Base-by-base conservation (phyloP, 2,797 vertebrate species). In the Borostomias antarcticus region DNA sequence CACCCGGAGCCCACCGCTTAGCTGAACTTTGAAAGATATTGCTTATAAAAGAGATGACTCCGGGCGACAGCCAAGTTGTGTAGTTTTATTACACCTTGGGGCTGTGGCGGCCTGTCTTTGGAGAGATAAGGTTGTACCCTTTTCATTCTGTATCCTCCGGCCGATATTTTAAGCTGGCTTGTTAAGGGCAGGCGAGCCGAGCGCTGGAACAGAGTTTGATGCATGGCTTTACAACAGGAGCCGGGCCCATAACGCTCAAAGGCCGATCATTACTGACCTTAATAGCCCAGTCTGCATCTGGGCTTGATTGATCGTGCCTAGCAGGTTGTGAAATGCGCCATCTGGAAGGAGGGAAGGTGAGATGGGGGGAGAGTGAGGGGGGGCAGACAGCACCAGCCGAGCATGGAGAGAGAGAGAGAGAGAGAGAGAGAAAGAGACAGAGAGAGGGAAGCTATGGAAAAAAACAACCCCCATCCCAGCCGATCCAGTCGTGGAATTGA, bases 51-150 rank as follows among this genome's bases (percentile, higher is more conserved):
- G 90, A 92, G 92, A 96, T 92, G 93, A 93, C 92, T 95, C 91
- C 91, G 90, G 91, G 93, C 93, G 85, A 92, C 89, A 89, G 93
- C 90, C 89, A 94, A 94, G 91, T 94, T 93, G 87, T 93, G 93
- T 94, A 91, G 92, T 93, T 96, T 96, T 97, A 98, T 95, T 94
- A 95, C 32, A 78, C 94, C 94, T 95, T 89, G 92, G 95, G 94
- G 96, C 94, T 92, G 93, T 90, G 89, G 70, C 78, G 81, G 93
- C 89, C 83, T 91, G 96, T 96, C 95, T 94, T 92, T 86, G 92
- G 95, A 95, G 94, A 95, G 95, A 96, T 92, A 95, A 95, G 94
- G 93, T 94, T 94, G 93, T 93, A 94, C 92, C 94, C 95, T 96
- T 96, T 96, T 95, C 95, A 95, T 95, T 91, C 94, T 90, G 88